Conservation (phyloP, 2,113 vertebrate genomes). For the Rhadina sibilatrix region DNA sequence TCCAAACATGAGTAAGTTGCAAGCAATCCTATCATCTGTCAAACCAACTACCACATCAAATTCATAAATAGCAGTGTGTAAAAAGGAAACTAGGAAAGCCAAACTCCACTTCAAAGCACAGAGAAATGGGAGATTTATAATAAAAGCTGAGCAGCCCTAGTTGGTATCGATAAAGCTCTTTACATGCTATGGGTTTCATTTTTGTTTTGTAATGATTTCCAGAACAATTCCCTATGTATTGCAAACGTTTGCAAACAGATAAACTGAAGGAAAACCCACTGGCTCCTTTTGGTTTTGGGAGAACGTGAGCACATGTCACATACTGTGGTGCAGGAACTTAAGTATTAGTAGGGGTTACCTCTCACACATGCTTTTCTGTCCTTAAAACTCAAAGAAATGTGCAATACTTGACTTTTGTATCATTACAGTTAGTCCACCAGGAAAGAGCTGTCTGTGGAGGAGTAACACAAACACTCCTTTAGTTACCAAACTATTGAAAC, state of each 20-base stretch:
- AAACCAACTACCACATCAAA: neutral
- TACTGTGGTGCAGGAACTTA: neutral
- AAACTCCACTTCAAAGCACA: neutral
- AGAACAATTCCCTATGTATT: neutral
- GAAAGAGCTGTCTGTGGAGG: neutral
- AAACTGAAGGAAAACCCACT: neutral
- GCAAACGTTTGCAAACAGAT: neutral
- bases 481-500: neutral
- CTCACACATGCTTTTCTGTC: neutral
- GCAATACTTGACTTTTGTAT: neutral
- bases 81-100: neutral
- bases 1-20: constrained; percentile 23
- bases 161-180: neutral
- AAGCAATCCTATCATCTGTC: constrained; percentile 1
- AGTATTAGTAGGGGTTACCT: neutral
- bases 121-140: neutral
- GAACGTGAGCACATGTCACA: neutral
- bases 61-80: neutral
- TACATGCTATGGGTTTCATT: neutral
- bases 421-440: neutral
- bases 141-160: neutral
- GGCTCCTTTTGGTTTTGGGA: neutral
- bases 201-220: neutral
- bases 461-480: neutral
- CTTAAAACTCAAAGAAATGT: neutral